Evolutionary conservation across 2,888 invertebrate genomes (phyloP).

Genomic region (Agrotis puta): DNA sequence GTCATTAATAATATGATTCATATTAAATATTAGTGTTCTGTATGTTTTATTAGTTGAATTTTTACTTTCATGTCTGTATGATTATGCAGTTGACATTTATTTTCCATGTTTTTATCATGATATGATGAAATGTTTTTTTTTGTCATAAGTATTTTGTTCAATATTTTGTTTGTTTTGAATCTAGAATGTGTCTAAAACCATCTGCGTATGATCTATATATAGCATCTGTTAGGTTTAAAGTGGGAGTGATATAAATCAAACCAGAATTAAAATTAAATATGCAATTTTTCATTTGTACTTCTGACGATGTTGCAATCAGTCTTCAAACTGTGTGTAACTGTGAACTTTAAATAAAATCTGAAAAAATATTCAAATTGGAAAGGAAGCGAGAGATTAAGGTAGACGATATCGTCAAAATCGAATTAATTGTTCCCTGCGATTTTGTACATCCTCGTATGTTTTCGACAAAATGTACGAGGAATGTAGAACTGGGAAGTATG

Average conservation of each 20-base stretch:
- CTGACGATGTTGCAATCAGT: background rate
- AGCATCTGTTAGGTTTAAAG: background rate
- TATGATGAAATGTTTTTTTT: background rate
- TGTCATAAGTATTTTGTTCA: too few relatives aligned
- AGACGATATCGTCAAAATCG: too few relatives aligned
- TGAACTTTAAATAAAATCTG: background rate
- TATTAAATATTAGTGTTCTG: constrained; percentile 27
- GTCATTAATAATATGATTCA: constrained; percentile 52
- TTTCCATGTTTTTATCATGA: background rate
- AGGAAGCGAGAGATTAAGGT: too few relatives aligned
- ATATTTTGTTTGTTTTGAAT: constrained; percentile 17
- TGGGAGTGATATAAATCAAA: background rate
- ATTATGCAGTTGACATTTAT: constrained; percentile 32
- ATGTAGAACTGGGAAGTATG: too few relatives aligned
- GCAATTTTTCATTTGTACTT: constrained; percentile 44
- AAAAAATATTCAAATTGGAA: too few relatives aligned
- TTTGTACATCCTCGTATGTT: too few relatives aligned
- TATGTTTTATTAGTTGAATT: constrained; percentile 27
- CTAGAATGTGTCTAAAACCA: background rate
- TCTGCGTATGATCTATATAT: background rate
- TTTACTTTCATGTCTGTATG: constrained; percentile 37
- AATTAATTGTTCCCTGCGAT: too few relatives aligned
- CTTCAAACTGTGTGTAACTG: background rate
- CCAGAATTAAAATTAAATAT: constrained; percentile 36
- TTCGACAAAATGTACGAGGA: too few relatives aligned